Evolutionary conservation across 2,113 vertebrate genomes (phyloP).

Genomic region (Solenodon paradoxus): DNA sequence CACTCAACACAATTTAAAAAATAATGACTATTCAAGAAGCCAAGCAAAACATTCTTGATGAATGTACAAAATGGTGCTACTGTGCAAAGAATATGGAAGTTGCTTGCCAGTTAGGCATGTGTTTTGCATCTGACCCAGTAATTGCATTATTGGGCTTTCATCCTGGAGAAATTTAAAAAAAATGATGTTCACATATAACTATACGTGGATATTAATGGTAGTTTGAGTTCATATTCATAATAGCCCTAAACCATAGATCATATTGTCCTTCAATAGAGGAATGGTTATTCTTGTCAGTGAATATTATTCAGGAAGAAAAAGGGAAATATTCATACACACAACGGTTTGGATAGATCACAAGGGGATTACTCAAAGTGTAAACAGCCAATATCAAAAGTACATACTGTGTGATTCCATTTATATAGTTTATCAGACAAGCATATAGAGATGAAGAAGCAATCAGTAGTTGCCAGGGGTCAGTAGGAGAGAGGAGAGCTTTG

Average conservation of each 20-base stretch:
- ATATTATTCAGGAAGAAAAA: background rate
- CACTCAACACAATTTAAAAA: background rate
- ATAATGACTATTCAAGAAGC: background rate
- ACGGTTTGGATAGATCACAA: background rate
- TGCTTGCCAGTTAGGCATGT: background rate
- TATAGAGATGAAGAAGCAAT: background rate
- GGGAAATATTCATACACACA: background rate
- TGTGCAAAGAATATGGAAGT: background rate
- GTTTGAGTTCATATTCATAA: background rate
- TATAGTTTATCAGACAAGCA: background rate
- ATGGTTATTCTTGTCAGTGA: background rate
- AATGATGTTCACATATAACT: background rate
- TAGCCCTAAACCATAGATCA: background rate
- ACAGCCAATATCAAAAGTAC: background rate
- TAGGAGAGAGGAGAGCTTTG: background rate
- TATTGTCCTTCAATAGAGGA: background rate
- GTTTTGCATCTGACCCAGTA: background rate
- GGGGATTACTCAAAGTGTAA: background rate
- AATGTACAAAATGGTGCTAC: background rate
- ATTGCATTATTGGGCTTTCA: background rate
- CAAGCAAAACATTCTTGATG: background rate
- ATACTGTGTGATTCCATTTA: background rate
- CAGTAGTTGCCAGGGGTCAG: background rate
- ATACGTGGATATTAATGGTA: background rate
- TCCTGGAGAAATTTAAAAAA: background rate